Base-by-base conservation (phyloP, 2,888 invertebrate species). In the Tachina fera region DNA sequence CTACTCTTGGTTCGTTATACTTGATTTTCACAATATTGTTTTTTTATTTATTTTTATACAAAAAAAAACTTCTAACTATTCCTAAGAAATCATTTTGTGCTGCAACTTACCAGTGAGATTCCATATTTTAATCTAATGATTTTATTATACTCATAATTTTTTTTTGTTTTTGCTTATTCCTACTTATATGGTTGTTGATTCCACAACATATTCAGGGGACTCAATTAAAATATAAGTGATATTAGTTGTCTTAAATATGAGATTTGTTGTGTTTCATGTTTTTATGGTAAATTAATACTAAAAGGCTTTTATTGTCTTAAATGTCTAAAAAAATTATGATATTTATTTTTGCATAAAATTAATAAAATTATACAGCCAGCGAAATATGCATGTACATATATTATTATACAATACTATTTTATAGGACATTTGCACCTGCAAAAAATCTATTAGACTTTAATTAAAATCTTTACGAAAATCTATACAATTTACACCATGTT, bases 201-300 rank as follows among this genome's bases (percentile, higher is more conserved):
- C 56, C 61, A 16, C 67, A 81, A 60, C 76, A 19, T 65, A 61
- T 71, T 72, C 74, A 53, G 80, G 87, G 67, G 88, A 88, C 88
- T 87, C 87, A 87, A 88, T 87, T 86, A 87, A 84, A 65, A 47
- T 82, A 79, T 78, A 85, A 88, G 84, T 87, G 22, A 4, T 51
- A n/a, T 71, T n/a, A n/a, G 16, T 39, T 11, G 63, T 43, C 71
- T 71, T 53, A 56, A 71, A 39, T 16, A 53, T 47, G 56, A n/a
- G 45, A 9, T 45, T 53, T 51, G 49, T 72, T 72, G 10, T 61
- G 41, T 39, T n/a, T 41, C 60, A 61, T 51, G 49, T 41, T 31
- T 19, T 22, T 61, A 43, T 53, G 16, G 13, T 13, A 14, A 9
- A 19, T 63, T 19, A 63, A 53, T n/a, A 2, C 19, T 49, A 14